These are phyloP conservation scores for Periparus ater DNA, from an alignment of 2,797 vertebrate genomes.

Conservation along the genomic window DNA sequence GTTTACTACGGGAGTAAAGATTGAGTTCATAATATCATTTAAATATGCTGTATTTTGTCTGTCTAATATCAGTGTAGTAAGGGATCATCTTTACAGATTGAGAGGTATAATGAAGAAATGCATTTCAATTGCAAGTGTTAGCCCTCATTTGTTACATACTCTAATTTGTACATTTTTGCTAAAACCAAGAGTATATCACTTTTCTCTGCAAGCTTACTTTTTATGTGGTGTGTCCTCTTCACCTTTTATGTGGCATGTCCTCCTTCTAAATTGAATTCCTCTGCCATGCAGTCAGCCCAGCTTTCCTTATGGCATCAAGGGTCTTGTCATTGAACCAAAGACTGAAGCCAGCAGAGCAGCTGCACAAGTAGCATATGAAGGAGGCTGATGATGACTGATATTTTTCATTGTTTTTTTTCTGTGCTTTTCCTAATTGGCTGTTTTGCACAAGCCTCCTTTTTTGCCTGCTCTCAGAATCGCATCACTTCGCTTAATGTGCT, in stretches of 20 bases:
- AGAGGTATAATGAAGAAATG: not conserved
- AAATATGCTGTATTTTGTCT: not conserved
- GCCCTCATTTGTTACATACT: not conserved
- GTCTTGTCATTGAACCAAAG: not conserved
- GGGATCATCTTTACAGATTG: not conserved
- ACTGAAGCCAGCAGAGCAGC: constrained; percentile 19
- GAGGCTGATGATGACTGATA: not conserved
- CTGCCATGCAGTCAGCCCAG: not conserved
- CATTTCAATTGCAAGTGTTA: not conserved
- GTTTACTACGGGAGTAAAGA: not conserved
- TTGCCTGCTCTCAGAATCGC: not conserved
- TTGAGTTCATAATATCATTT: not conserved
- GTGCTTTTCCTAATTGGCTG: constrained; percentile 2
- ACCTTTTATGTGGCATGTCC: not conserved
- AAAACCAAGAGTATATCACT: not conserved
- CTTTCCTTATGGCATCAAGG: not conserved
- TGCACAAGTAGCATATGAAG: not conserved
- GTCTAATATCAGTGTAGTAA: not conserved
- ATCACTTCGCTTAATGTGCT: not conserved
- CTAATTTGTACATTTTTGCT: not conserved
- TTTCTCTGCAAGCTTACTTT: not conserved
- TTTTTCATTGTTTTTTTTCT: constrained; percentile 4
- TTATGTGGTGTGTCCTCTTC: not conserved
- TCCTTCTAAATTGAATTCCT: not conserved
- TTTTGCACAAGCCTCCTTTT: not conserved